A percentile compares a stretch with the other conserved stretches of the same genome.
Conservation (phyloP, 2,888 invertebrate genomes). For the Melangyna quadrimaculata region DNA sequence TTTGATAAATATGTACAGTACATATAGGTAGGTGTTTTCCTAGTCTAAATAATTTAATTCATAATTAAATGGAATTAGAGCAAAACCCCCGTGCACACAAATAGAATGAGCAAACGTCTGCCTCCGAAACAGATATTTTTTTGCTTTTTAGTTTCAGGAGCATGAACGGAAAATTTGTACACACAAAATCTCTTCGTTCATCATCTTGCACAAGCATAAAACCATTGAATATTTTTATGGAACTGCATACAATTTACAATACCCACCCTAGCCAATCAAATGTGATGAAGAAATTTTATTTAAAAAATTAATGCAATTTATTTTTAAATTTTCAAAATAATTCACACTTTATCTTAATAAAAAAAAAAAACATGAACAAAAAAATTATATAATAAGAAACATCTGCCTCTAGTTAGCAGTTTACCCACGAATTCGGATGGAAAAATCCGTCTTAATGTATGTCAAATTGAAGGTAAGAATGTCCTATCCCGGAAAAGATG, state of each 20-base stretch:
- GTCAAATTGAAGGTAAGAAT: slow-evolving; percentile 62
- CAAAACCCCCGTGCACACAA: slow-evolving; percentile 32
- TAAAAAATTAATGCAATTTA: slow-evolving; percentile 65
- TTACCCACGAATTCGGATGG: slow-evolving; percentile 52
- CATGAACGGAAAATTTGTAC: not conserved
- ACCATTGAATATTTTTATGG: slow-evolving; percentile 9
- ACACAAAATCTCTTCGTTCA: not conserved
- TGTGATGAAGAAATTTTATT: slow-evolving; percentile 5
- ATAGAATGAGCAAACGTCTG: slow-evolving; percentile 15
- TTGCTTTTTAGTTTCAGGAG: not conserved
- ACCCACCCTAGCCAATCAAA: not conserved
- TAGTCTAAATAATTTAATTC: slow-evolving; percentile 30
- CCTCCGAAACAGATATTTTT: not conserved
- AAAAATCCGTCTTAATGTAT: slow-evolving; percentile 56
- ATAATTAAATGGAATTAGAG: slow-evolving; percentile 35
- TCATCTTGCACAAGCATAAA: not conserved
- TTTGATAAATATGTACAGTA: too few species aligned
- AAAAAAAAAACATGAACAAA: not conserved
- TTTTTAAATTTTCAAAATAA: slow-evolving; percentile 36
- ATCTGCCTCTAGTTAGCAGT: slow-evolving; percentile 54
- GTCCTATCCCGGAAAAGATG: slow-evolving; percentile 34
- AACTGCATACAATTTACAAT: slow-evolving; percentile 39
- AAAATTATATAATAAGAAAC: slow-evolving; percentile 14
- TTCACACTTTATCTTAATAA: slow-evolving; percentile 27
- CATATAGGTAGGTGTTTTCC: too few species aligned